Percentiles rank a stretch among this genome's conserved stretches.
phyloP scores from a whole-genome alignment of 2,888 invertebrate genomes.

The Pollenia griseotomentosa region DNA sequence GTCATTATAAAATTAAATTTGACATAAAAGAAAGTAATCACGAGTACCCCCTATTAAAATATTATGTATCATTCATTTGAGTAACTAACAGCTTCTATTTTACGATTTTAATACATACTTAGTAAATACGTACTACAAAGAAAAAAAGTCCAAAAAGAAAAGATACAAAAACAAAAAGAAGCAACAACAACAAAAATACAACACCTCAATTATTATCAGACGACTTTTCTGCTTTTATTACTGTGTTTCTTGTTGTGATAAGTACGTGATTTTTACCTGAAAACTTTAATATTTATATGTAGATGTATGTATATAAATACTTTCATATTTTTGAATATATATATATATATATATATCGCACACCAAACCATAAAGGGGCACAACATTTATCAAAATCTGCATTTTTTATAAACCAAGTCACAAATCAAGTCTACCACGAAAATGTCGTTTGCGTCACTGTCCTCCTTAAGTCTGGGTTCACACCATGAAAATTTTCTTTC shows the following conservation, averaged over 20 bases:
- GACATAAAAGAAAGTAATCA: too few relatives aligned
- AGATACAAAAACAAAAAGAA: constrained; percentile 22
- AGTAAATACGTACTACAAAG: neutral
- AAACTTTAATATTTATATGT: constrained; percentile 77
- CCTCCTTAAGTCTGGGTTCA: too few relatives aligned
- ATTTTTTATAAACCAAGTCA: too few relatives aligned
- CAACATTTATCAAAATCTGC: too few relatives aligned
- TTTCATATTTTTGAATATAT: neutral
- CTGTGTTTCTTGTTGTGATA: constrained; percentile 75
- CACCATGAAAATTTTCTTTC: too few relatives aligned
- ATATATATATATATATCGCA: too few relatives aligned
- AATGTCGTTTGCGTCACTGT: too few relatives aligned
- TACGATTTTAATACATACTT: constrained; percentile 11
- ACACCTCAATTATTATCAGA: constrained; percentile 80
- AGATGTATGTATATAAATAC: constrained; percentile 1
- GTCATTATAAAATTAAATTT: too few relatives aligned
- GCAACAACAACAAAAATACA: constrained; percentile 70
- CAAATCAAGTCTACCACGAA: too few relatives aligned
- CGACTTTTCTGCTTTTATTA: constrained; percentile 37
- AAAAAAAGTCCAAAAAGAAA: neutral
- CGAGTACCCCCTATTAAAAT: too few relatives aligned
- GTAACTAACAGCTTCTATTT: neutral
- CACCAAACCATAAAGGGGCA: too few relatives aligned
- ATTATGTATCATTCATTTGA: neutral
- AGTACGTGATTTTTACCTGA: constrained; percentile 81